Base-by-base conservation (phyloP, 2,888 invertebrate species). In the Ornithoptera alexandrae region DNA sequence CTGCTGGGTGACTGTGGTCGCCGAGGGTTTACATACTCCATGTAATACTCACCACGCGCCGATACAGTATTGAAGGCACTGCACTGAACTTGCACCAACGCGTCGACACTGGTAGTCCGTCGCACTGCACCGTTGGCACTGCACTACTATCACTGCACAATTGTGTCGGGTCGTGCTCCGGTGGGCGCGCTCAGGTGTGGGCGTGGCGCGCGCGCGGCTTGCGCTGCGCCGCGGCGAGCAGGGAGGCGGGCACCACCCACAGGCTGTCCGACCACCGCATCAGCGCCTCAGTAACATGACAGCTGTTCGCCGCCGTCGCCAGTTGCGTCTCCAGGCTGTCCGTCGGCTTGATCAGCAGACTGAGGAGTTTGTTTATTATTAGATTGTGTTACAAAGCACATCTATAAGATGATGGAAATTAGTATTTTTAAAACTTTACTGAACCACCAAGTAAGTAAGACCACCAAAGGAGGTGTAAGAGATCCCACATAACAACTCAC, bases 271-370 rank as follows among this genome's bases (percentile, higher is more conserved):
- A 94, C 84, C 95, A 95, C 69, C 95, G 94, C 87, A 98, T 95
- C 77, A 98, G 90, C 65, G 96, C 95, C 84, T 97, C 97, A 56
- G 98, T 97, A 70, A 98, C 95, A 82, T 95, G 95, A 82, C 97
- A 97, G 78, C 97, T 98, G 79, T 96, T 95, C 7, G 97, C 97
- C 0, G 98, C 98, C 86, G 97, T 95, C 74, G 96, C 96, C 7
- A 97, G 94, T 85, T 97, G 96, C 61, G 95, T 95, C 78, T 94
- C 94, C 78, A 96, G 93, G 74, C 90, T 89, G 82, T 93, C 93
- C 58, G 91, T 94, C 89, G 80, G 93, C 93, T 90, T 95, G 93
- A 89, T 95, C 92, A 80, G 93, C 82, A 79, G 94, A 93, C 92
- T 95, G 93, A 39, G 10, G 22, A 83, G 81, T 65, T 39, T 39